Evolutionary conservation across 2,113 vertebrate species (phyloP), one percentile per base, ranked within the genome.

Genomic region (Sprattus sprattus): DNA sequence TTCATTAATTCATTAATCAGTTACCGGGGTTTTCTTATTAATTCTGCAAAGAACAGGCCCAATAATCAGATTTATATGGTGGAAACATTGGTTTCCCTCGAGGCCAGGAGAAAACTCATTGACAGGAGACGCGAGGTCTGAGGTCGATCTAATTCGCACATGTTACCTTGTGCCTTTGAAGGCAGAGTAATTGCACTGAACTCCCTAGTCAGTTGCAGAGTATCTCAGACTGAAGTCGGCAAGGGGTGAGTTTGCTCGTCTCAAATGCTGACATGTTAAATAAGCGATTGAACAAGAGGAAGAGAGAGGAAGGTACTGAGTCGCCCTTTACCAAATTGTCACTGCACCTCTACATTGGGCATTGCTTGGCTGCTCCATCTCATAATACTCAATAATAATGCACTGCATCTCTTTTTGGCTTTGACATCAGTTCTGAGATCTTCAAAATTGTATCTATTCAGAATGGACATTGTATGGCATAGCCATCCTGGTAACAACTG

Each of bases 121-220:
- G 49, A 60, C 22, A 82, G 45, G 39, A 47, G 22, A 49, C 22
- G 11, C 16, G 15, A 75, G 67, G 67, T 16, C 67, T 39, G 28
- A 75, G 67, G 25, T 75, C 67, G 28, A 75, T 75, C 67, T 75
- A 75, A 75, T 75, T 75, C 67, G 28, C 67, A 32, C 67, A 32
- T 75, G 25, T 32, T 32, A 39, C 67, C 67, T 13, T 75, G 67
- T 1, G 67, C 28, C 28, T 75, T 32, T 75, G 67, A 75, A 75
- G 67, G 32, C 25, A 32, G 67, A 75, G 67, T 39, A 75, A 75
- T 75, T 75, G 67, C 67, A 75, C 67, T 39, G 67, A 39, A 32
- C 67, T 75, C 28, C 67, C 28, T 6, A 39, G 67, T 32, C 25
- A 39, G 67, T 13, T 32, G 10, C 28, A 13, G 67, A 39, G 67